Evolutionary conservation across 1,140 invertebrate species (phyloP).

Genomic region (Sitobion miscanthi): DNA sequence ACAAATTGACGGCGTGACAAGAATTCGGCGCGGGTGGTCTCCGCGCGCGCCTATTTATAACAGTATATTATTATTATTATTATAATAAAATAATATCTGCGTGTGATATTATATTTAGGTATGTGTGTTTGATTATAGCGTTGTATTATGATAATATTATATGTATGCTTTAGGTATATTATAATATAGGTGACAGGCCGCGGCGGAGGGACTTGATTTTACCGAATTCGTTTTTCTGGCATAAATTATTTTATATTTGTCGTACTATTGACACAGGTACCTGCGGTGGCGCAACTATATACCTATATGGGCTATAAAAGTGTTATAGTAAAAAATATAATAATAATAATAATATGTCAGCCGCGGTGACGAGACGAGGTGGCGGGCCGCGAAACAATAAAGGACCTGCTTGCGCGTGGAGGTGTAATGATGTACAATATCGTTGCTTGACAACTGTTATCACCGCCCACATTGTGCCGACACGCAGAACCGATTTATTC

Average conservation of each 20-base stretch:
- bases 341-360: background rate
- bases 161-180: background rate
- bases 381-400: too few relatives aligned
- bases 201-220: background rate
- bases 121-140: background rate
- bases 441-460: too few relatives aligned
- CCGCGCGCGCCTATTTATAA: background rate
- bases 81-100: background rate
- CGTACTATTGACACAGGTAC: background rate
- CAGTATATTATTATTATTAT: background rate
- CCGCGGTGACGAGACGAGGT: too few relatives aligned
- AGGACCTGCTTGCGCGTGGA: too few relatives aligned
- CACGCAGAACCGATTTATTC: too few relatives aligned
- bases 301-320: background rate
- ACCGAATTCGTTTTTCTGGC: background rate
- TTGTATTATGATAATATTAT: background rate
- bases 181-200: background rate
- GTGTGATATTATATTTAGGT: background rate
- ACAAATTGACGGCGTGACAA: conserved; percentile 31
- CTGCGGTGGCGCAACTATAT: background rate
- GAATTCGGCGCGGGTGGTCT: conserved; percentile 18
- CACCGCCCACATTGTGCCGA: too few relatives aligned
- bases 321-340: background rate
- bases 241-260: background rate
- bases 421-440: too few relatives aligned